Conservation (phyloP, 2,797 vertebrate species). For the Stomatorhinus walkeri region DNA sequence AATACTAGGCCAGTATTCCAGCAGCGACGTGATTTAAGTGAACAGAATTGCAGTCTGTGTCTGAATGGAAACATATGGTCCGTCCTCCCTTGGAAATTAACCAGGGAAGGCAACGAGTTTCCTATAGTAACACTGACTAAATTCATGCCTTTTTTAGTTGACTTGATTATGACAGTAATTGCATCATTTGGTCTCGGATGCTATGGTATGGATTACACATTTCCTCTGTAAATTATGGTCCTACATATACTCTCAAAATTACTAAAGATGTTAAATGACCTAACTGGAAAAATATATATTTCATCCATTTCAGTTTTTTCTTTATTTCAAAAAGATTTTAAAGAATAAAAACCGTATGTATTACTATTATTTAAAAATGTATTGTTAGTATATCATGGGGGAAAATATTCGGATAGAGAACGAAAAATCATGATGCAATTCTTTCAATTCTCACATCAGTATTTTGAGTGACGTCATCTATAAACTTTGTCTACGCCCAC, state of each 20-base stretch:
- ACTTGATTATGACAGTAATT: not conserved
- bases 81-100: not conserved
- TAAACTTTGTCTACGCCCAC: not conserved
- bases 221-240: not conserved
- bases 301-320: not conserved
- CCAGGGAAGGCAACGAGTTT: not conserved
- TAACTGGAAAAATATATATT: not conserved
- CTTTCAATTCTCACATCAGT: not conserved
- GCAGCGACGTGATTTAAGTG: not conserved
- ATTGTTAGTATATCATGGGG: not conserved
- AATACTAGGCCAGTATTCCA: constrained; percentile 48
- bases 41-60: not conserved
- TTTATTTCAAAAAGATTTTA: not conserved
- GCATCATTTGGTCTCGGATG: not conserved
- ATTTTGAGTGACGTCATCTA: not conserved
- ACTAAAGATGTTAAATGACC: not conserved
- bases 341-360: not conserved
- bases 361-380: not conserved
- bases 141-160: not conserved
- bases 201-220: not conserved
- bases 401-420: not conserved
- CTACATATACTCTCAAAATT: not conserved
- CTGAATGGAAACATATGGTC: not conserved
- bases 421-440: not conserved
- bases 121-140: not conserved